These are phyloP conservation scores for Astyanax mexicanus DNA, from an alignment of 2,797 vertebrate species.

Conservation along the genomic window DNA sequence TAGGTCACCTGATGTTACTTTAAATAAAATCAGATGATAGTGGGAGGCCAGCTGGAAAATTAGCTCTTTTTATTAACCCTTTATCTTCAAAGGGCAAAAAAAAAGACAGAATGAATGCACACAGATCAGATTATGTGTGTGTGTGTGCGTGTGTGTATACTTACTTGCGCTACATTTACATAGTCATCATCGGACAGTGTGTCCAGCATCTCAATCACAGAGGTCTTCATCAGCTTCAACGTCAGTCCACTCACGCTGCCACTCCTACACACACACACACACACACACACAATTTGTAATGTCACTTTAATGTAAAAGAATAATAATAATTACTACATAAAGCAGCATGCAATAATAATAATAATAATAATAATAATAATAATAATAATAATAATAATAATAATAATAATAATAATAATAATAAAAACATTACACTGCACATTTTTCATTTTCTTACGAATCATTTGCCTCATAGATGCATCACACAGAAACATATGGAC, in stretches of 20 bases:
- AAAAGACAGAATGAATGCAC: too few species aligned
- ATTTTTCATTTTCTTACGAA: constrained; percentile 31
- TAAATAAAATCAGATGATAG: too few species aligned
- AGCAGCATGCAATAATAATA: not conserved
- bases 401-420: too few species aligned
- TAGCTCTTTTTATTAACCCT: too few species aligned
- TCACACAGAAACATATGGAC: constrained; percentile 30
- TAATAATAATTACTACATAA: too few species aligned
- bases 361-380: too few species aligned
- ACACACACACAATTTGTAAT: constrained; percentile 35
- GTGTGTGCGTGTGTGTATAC: constrained; percentile 48
- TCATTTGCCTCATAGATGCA: constrained; percentile 33
- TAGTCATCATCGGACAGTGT: constrained; percentile 97
- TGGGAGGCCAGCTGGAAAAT: too few species aligned
- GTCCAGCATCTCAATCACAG: constrained; percentile 94
- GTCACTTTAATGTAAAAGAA: too few species aligned
- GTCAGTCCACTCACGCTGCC: constrained; percentile 97
- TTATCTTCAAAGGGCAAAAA: too few species aligned
- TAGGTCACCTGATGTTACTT: too few species aligned
- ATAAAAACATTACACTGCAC: constrained; percentile 9
- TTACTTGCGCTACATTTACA: constrained; percentile 94
- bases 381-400: too few species aligned
- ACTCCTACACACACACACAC: constrained; percentile 78
- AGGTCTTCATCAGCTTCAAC: constrained; percentile 98
- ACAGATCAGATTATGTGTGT: too few species aligned